These are phyloP conservation scores for Drosophila hamatofila DNA, from an alignment of 2,888 invertebrate genomes.

Conservation along the genomic window DNA sequence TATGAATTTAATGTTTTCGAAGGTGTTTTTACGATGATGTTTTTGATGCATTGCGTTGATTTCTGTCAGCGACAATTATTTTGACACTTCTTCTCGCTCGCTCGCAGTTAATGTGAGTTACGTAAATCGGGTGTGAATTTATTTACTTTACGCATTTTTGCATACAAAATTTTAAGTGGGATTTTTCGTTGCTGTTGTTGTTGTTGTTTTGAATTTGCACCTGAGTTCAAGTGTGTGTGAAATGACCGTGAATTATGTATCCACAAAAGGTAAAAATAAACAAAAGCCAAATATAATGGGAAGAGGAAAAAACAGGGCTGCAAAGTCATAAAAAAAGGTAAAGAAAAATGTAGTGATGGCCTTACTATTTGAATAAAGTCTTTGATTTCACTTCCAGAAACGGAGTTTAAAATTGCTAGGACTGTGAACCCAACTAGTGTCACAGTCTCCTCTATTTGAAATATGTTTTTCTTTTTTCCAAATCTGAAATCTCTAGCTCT, in stretches of 20 bases:
- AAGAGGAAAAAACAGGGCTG: neutral
- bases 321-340: too few species aligned
- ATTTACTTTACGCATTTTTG: conserved; percentile 67
- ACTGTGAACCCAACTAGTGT: too few species aligned
- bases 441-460: too few species aligned
- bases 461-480: too few species aligned
- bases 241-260: conserved; percentile 69
- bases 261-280: conserved; percentile 40
- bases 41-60: conserved; percentile 67
- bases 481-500: too few species aligned
- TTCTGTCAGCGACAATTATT: conserved; percentile 66
- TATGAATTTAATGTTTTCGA: conserved; percentile 33
- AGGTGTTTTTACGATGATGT: conserved; percentile 26
- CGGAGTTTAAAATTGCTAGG: neutral
- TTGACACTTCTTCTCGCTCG: conserved; percentile 71
- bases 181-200: conserved; percentile 19
- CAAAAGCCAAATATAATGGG: conserved; percentile 13
- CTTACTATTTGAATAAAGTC: neutral
- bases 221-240: conserved; percentile 67
- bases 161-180: conserved; percentile 56
- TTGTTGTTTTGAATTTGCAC: conserved; percentile 19
- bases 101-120: conserved; percentile 46
- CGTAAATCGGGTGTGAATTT: conserved; percentile 76
- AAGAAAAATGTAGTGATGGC: neutral
- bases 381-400: neutral